Base-by-base conservation (phyloP, 2,113 vertebrate species). In the Zapus hudsonius region DNA sequence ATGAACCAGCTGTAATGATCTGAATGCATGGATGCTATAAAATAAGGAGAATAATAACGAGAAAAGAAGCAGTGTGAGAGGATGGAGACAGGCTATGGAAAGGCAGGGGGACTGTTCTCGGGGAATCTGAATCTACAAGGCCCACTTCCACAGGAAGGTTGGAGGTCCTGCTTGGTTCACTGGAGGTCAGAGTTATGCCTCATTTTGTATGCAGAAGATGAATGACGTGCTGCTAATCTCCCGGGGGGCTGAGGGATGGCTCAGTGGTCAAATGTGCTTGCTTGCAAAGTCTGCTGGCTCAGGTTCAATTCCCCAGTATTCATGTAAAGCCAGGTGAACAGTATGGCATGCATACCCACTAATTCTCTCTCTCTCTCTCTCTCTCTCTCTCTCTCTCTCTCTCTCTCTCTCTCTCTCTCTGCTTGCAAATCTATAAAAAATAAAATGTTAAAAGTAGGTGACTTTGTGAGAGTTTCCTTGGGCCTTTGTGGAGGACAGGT, bases 141-240 rank as follows among this genome's bases (percentile, higher is more conserved):
- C 0, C 11, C 5, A 5, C 20, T 31, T 57, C 61, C 40, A 15
- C 42, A 61, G 47, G 20, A 29, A 42, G 67, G 5, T 11, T 29
- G 25, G 36, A 74, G 40, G 76, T 5, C 31, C 33, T 5, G 31
- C 12, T 7, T 36, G 64, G 7, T 0, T 7, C 25, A 22, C 13
- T 16, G 38, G n/a, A n/a, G 17, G 57, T 33, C 4, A 27, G 52
- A 67, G 13, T 33, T 7, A 22, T 12, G 10, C 2, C 3, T 0
- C 7, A 1, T 6, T 25, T 0, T 57, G 57, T 23, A 3, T 1
- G 1, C 0, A 2, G 29, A 47, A 9, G 27, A 42, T 4, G 42
- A 69, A 19, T 80, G 27, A 33, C 36, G 3, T 7, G 17, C 67
- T 36, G 17, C 31, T 40, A 0, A 59, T 67, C 38, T 61, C 16